These are phyloP conservation scores for Drosophila sechellia DNA, from an alignment of 1,140 invertebrate genomes.

Conservation along the genomic window DNA sequence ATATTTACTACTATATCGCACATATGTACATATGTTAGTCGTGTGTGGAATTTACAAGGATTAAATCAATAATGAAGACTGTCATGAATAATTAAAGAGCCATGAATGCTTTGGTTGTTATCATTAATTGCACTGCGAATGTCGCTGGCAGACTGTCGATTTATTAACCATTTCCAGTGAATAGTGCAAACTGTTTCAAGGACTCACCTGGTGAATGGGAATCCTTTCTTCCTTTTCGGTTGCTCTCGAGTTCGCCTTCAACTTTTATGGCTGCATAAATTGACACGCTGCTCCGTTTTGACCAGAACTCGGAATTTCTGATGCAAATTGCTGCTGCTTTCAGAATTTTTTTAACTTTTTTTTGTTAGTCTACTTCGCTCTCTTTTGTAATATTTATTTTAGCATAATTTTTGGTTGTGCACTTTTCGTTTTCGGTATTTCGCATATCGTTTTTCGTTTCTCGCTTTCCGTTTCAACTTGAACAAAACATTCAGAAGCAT, in stretches of 20 bases:
- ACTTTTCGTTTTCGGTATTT: constrained; percentile 40
- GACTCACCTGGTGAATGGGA: constrained; percentile 29
- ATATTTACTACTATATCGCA: not conserved
- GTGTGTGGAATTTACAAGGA: constrained; percentile 20
- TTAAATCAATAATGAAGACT: constrained; percentile 44
- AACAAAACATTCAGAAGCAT: constrained; percentile 60
- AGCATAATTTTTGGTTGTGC: constrained; percentile 53
- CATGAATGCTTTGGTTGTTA: constrained; percentile 33
- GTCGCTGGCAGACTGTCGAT: constrained; percentile 12
- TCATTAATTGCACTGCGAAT: constrained; percentile 30
- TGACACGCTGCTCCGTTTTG: constrained; percentile 33
- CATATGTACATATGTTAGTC: constrained; percentile 2
- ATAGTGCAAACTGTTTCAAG: constrained; percentile 12
- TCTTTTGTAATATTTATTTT: constrained; percentile 43
- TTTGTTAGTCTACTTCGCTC: constrained; percentile 17
- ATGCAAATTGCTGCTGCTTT: constrained; percentile 39
- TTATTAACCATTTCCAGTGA: constrained; percentile 2
- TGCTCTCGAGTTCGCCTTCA: constrained; percentile 25
- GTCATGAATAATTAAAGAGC: constrained; percentile 29
- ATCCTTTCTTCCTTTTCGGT: not conserved
- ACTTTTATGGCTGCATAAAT: constrained; percentile 51
- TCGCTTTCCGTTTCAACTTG: constrained; percentile 37
- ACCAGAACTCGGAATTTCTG: constrained; percentile 25
- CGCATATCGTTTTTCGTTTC: constrained; percentile 8
- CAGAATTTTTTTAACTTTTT: constrained; percentile 1